phyloP scores from a whole-genome alignment of 2,888 invertebrate genomes.

The Lasioglossum leucozonium region DNA sequence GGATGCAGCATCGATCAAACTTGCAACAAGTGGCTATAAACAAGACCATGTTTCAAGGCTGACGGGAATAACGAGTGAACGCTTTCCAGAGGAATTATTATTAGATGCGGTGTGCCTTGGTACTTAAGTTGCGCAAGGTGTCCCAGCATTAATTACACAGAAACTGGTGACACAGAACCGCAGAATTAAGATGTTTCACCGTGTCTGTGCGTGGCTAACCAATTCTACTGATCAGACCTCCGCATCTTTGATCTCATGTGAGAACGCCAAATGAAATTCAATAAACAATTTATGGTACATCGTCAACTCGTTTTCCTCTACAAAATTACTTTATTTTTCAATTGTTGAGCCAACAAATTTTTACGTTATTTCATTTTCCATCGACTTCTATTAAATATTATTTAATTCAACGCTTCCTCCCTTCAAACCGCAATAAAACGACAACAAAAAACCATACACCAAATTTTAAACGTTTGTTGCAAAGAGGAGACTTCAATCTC shows the following conservation, averaged over 20 bases:
- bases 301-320: neutral
- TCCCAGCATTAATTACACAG: neutral
- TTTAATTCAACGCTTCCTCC: too few species aligned
- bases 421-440: too few species aligned
- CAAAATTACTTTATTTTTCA: neutral
- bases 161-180: neutral
- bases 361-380: too few species aligned
- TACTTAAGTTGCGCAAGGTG: neutral
- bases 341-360: too few species aligned
- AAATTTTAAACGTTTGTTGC: too few species aligned
- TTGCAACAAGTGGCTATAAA: constrained; percentile 22
- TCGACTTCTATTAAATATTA: too few species aligned
- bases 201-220: neutral
- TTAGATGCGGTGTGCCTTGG: neutral
- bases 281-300: neutral
- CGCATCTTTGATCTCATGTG: neutral
- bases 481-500: too few species aligned
- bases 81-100: constrained; percentile 27
- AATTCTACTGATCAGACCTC: neutral
- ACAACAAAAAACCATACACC: neutral
- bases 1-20: constrained; percentile 23
- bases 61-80: constrained; percentile 11
- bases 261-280: neutral
- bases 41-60: neutral
- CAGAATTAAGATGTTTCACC: neutral